Evolutionary conservation across 2,113 vertebrate genomes (phyloP).

Genomic region (Synodontis membranacea): DNA sequence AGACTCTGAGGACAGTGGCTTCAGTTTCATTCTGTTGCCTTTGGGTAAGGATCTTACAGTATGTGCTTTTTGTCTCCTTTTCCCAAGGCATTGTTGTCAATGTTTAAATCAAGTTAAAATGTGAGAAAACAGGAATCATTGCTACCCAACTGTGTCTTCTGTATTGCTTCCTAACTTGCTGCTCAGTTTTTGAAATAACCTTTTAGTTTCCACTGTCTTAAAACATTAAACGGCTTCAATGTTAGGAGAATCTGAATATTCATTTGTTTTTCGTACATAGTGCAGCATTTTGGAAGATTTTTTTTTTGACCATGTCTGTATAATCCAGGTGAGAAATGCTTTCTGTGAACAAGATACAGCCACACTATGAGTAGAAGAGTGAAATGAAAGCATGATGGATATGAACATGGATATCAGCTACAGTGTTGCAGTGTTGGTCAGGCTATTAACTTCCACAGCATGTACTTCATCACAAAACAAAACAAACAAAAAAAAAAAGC

Average conservation of each 20-base stretch:
- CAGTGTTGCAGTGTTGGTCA: slow-evolving; percentile 51
- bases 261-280: slow-evolving; percentile 46
- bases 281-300: slow-evolving; percentile 56
- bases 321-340: slow-evolving; percentile 47
- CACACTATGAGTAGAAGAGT: slow-evolving; percentile 42
- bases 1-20: slow-evolving; percentile 54
- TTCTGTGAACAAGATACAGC: slow-evolving; percentile 57
- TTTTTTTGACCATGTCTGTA: slow-evolving; percentile 59
- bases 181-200: slow-evolving; percentile 50
- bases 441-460: slow-evolving; percentile 49
- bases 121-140: slow-evolving; percentile 41
- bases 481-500: slow-evolving; percentile 15
- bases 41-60: slow-evolving; percentile 55
- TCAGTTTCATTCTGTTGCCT: slow-evolving; percentile 57
- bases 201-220: slow-evolving; percentile 53
- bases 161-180: slow-evolving; percentile 48
- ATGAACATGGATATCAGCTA: slow-evolving; percentile 49
- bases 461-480: slow-evolving; percentile 42
- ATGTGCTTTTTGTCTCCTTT: slow-evolving; percentile 45
- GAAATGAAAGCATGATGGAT: slow-evolving; percentile 42
- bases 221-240: slow-evolving; percentile 54
- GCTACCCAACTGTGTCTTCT: slow-evolving; percentile 42
- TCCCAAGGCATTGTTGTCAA: slow-evolving; percentile 55
- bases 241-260: slow-evolving; percentile 41
- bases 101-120: slow-evolving; percentile 41